Evolutionary conservation across 1,140 invertebrate species (phyloP).

Genomic region (Penaeus vannamei): DNA sequence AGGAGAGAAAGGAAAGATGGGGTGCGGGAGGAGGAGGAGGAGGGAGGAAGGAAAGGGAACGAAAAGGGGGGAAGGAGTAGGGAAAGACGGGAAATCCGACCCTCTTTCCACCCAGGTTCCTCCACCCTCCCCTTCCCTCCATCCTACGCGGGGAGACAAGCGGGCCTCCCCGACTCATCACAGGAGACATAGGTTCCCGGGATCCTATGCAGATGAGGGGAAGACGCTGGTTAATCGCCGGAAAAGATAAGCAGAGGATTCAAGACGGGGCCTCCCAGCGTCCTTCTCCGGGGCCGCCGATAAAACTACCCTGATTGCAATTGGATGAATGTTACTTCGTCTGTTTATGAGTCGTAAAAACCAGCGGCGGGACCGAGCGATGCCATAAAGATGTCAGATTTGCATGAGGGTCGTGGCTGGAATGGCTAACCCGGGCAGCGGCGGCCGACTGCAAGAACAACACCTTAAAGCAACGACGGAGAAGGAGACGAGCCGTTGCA

Average conservation of each 20-base stretch:
- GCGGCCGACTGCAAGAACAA: background rate
- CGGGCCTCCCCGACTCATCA: background rate
- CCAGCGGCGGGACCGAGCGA: slow-evolving; percentile 35
- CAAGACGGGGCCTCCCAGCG: background rate
- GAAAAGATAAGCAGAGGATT: slow-evolving; percentile 1
- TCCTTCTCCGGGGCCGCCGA: background rate
- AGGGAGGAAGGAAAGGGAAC: too few relatives aligned
- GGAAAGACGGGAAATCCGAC: too few relatives aligned
- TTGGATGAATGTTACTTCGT: slow-evolving; percentile 47
- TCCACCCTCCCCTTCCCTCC: background rate
- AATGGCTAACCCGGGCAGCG: slow-evolving; percentile 1
- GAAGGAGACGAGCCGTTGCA: too few relatives aligned
- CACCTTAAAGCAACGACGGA: background rate
- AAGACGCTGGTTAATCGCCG: background rate
- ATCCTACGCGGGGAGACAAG: background rate
- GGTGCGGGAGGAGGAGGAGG: too few relatives aligned
- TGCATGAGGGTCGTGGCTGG: slow-evolving; percentile 27
- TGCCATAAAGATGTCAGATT: slow-evolving; percentile 49
- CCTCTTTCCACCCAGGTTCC: background rate
- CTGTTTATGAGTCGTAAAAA: slow-evolving; percentile 49
- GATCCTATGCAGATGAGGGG: too few relatives aligned
- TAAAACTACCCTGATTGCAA: slow-evolving; percentile 50
- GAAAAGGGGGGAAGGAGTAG: too few relatives aligned
- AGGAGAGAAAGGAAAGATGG: too few relatives aligned
- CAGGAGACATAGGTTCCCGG: too few relatives aligned